Conservation (phyloP, 2,888 invertebrate species). For the Leptopilina syphax region DNA sequence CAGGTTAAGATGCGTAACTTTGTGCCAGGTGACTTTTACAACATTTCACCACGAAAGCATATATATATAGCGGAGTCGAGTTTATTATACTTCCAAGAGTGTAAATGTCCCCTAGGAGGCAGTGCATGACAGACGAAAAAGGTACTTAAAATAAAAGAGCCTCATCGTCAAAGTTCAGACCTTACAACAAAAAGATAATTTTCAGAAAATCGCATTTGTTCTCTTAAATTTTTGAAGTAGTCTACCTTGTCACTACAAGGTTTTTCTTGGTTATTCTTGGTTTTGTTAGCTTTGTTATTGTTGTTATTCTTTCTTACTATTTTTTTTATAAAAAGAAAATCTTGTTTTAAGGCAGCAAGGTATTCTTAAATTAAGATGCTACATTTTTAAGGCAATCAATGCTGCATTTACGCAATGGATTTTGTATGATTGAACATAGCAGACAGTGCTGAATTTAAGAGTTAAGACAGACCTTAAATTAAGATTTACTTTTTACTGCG, state of each 20-base stretch:
- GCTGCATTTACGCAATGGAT: too few species aligned
- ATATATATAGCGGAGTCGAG: background rate
- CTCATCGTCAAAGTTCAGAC: background rate
- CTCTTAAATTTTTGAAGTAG: too few species aligned
- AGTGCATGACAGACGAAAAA: conserved; percentile 4
- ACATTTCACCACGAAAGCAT: conserved; percentile 22
- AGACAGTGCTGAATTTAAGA: too few species aligned
- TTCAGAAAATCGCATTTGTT: background rate
- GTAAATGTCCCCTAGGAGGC: conserved; percentile 19
- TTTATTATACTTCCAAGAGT: conserved; percentile 33
- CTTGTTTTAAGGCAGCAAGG: too few species aligned
- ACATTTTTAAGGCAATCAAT: too few species aligned
- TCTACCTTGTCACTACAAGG: too few species aligned
- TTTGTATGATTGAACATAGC: too few species aligned
- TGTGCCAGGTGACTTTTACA: conserved; percentile 21
- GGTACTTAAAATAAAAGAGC: conserved; percentile 12
- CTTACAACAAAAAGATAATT: background rate
- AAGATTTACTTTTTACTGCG: too few species aligned
- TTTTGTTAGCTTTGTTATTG: background rate
- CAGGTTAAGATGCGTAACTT: conserved; percentile 36
- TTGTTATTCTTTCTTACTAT: too few species aligned
- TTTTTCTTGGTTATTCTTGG: background rate
- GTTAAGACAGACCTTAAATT: too few species aligned
- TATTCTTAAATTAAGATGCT: too few species aligned
- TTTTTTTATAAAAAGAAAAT: too few species aligned